These are phyloP conservation scores for Apostichopus parvimensis DNA, from an alignment of 35 echinoderm and acorn worm genomes.

Conservation along the genomic window DNA sequence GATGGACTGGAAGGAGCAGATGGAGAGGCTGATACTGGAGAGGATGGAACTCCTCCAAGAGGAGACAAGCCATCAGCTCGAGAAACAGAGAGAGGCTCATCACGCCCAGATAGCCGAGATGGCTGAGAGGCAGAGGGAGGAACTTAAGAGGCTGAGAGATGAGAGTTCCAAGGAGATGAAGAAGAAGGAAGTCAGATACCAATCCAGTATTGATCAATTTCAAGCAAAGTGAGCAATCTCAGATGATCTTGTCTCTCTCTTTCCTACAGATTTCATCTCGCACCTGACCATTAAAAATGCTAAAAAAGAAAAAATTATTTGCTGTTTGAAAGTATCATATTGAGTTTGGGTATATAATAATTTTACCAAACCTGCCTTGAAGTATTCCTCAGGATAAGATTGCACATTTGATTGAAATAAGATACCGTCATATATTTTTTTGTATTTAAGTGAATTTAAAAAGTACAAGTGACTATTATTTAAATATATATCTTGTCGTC, in stretches of 20 bases:
- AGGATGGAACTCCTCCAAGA: slow-evolving; percentile 28
- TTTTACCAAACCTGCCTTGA: neutral
- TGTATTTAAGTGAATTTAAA: too few relatives aligned
- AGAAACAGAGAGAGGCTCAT: slow-evolving; percentile 34
- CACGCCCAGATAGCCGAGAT: slow-evolving; percentile 24
- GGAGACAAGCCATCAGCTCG: slow-evolving; percentile 20
- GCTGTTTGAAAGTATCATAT: too few relatives aligned
- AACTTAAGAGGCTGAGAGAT: slow-evolving; percentile 26
- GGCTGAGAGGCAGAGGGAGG: slow-evolving; percentile 37
- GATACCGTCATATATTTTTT: too few relatives aligned
- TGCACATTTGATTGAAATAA: too few relatives aligned
- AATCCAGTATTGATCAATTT: slow-evolving; percentile 37
- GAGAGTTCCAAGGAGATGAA: slow-evolving; percentile 4
- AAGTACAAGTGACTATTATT: too few relatives aligned
- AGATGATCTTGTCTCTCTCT: too few relatives aligned
- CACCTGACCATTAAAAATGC: too few relatives aligned
- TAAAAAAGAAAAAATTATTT: too few relatives aligned
- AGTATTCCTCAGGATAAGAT: too few relatives aligned
- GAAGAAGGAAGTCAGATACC: slow-evolving; percentile 37
- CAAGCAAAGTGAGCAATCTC: slow-evolving; percentile 21
- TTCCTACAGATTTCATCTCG: too few relatives aligned
- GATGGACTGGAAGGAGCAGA: slow-evolving; percentile 46
- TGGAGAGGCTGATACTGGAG: slow-evolving; percentile 39
- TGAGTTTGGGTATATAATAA: too few relatives aligned
- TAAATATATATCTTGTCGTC: too few relatives aligned